Conservation (phyloP, 2,797 vertebrate genomes). For the Acropternis orthonyx region DNA sequence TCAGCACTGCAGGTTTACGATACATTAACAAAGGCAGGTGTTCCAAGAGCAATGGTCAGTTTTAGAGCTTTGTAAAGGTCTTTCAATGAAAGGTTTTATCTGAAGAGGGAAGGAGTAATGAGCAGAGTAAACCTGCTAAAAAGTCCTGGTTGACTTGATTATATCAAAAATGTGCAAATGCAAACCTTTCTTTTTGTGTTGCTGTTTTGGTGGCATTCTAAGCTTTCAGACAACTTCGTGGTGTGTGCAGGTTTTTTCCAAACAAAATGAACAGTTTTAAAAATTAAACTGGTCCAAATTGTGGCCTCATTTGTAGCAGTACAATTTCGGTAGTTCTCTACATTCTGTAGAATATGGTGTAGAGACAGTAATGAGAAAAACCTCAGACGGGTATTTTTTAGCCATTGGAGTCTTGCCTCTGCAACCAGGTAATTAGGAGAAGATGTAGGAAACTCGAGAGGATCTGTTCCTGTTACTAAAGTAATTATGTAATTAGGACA, state of each 20-base stretch:
- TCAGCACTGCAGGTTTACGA: not conserved
- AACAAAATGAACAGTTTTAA: not conserved
- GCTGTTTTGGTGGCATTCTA: not conserved
- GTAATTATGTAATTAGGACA: constrained; percentile 45
- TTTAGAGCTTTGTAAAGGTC: not conserved
- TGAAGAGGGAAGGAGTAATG: not conserved
- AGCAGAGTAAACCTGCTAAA: not conserved
- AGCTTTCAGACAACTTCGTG: not conserved
- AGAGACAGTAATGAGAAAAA: not conserved
- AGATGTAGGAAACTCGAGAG: not conserved
- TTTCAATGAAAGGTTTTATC: not conserved
- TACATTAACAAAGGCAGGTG: not conserved
- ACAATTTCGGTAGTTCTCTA: not conserved
- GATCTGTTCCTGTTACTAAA: constrained; percentile 12
- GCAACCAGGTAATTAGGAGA: constrained; percentile 36
- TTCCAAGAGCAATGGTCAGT: not conserved
- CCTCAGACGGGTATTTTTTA: not conserved
- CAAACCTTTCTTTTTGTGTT: not conserved
- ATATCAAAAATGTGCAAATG: not conserved
- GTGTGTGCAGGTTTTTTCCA: not conserved
- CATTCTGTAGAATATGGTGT: not conserved
- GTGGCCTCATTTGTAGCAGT: not conserved
- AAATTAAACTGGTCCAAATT: not conserved
- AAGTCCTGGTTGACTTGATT: not conserved
- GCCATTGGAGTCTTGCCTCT: not conserved